Percentiles rank a stretch among this genome's conserved stretches.
Conservation (phyloP, 2,113 vertebrate species). For the Cyphomyrus discorhynchus region DNA sequence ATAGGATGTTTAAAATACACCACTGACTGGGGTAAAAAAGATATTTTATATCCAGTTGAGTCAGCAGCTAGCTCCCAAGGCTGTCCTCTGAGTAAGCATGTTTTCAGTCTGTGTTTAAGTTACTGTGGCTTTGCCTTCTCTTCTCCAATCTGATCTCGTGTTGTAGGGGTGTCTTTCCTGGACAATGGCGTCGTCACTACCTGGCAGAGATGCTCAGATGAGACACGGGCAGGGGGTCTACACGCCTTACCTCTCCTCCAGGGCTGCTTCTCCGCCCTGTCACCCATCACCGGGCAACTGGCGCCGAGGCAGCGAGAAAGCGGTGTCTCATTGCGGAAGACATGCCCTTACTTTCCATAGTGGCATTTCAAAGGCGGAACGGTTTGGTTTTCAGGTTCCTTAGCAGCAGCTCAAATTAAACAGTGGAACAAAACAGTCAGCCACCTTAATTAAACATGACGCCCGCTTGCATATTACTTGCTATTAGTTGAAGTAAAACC, state of each 20-base stretch:
- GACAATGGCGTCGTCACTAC: not conserved
- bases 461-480: not conserved
- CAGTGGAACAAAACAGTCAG: not conserved
- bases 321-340: not conserved
- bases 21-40: not conserved
- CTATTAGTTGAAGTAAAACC: not conserved
- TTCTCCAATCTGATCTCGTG: not conserved
- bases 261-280: not conserved
- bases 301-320: not conserved
- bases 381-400: not conserved
- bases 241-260: not conserved
- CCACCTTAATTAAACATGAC: not conserved
- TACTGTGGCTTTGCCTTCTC: not conserved
- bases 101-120: not conserved
- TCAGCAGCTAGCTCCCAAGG: not conserved
- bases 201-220: not conserved
- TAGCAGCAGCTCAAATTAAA: not conserved
- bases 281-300: not conserved
- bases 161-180: not conserved
- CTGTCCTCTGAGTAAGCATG: not conserved
- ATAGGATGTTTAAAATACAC: not conserved
- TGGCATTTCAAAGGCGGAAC: not conserved
- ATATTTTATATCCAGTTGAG: not conserved
- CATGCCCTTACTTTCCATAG: not conserved
- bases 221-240: not conserved